These are phyloP conservation scores for Tachycineta bicolor DNA, from an alignment of 2,113 vertebrate species.

Conservation along the genomic window DNA sequence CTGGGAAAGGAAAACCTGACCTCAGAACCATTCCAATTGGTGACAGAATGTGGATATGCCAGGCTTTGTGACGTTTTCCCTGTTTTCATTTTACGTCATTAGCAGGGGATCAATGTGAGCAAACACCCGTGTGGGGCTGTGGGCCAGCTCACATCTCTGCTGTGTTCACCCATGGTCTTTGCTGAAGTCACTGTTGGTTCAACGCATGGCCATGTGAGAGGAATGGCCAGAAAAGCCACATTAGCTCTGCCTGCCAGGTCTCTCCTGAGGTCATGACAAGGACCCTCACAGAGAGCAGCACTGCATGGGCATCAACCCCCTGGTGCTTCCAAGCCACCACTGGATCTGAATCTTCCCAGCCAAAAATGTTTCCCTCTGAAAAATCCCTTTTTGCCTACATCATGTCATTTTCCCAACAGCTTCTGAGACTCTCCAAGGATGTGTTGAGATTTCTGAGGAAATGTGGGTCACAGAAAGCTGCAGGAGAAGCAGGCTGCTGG, in stretches of 20 bases:
- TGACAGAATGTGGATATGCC: not conserved
- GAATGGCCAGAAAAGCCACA: not conserved
- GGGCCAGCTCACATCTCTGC: not conserved
- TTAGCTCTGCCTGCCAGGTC: not conserved
- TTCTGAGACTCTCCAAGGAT: not conserved
- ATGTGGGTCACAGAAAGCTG: not conserved
- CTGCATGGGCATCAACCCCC: not conserved
- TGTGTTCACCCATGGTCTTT: not conserved
- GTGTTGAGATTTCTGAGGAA: not conserved
- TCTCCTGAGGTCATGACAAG: not conserved
- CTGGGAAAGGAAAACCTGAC: not conserved
- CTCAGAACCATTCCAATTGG: not conserved
- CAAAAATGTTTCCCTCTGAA: not conserved
- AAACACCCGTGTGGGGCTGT: rapidly evolving
- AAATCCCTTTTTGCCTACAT: not conserved
- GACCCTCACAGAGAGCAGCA: not conserved
- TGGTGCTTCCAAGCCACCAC: not conserved
- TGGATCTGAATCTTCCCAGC: not conserved
- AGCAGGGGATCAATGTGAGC: not conserved
- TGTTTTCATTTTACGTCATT: not conserved
- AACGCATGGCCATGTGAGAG: rapidly evolving
- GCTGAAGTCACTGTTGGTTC: not conserved
- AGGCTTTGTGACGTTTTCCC: not conserved
- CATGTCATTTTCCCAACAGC: not conserved
- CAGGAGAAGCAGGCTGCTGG: not conserved